Base-by-base conservation (phyloP, 2,888 invertebrate species). In the Thymelicus lineola region DNA sequence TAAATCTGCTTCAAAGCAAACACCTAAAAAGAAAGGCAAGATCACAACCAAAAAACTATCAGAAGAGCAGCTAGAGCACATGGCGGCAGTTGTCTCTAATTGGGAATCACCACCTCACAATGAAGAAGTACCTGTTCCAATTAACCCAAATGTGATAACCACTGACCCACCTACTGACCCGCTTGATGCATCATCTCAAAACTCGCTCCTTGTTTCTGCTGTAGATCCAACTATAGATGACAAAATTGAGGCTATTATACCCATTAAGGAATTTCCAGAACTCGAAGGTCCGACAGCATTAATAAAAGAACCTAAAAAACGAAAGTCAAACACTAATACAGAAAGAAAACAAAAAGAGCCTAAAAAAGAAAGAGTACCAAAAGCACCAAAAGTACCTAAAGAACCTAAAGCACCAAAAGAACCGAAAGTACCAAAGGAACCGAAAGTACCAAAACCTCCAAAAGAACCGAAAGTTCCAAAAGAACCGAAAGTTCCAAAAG, bases 41-140 rank as follows among this genome's bases (percentile, higher is more conserved):
- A 89, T 83, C 0, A 90, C 88, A 66, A 71, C 84, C 0, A 91
- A 91, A 74, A 90, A 91, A 66, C 70, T 92, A 0, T 90, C 92
- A 0, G 79, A 79, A 10, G 87, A 89, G 65, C 84, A 93, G 75
- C 72, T 92, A 0, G 81, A 88, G 69, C 79, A 80, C 15, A 87
- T 92, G 89, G 85, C 86, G 7, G 86, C 86, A 42, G 77, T 87
- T 2, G 71, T 92, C 1, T 87, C 90, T 0, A 87, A 83, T 68
- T 93, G 90, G 89, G 88, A 91, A 0, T 89, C 92, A 0, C 89
- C 89, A 6, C 87, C 89, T 2, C 88, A 90, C 68, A 75, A 74
- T 6, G 81, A 83, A 45, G 10, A 4, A 12, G 84, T 82, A 46
- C 67, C 67, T 4, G 73, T 58, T 62, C 71, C 68, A 45, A 9